Conservation (phyloP, 2,888 invertebrate genomes). For the Mythimna loreyi region DNA sequence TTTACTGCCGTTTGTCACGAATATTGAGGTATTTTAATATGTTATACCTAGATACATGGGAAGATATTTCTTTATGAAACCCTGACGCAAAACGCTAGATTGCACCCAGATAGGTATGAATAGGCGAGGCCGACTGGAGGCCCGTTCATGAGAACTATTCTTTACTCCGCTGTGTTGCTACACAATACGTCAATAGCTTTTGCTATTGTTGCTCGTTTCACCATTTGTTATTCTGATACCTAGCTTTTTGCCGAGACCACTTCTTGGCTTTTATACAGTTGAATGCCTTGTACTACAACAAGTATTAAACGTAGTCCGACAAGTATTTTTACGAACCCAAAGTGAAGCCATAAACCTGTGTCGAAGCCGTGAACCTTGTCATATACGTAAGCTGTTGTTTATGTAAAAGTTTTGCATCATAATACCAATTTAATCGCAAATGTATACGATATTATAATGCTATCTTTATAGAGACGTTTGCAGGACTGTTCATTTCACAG, state of each 20-base stretch:
- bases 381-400: slow-evolving; percentile 59
- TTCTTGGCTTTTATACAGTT: slow-evolving; percentile 63
- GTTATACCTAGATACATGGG: slow-evolving; percentile 42
- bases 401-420: slow-evolving; percentile 43
- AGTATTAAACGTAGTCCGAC: slow-evolving; percentile 59
- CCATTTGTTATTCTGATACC: slow-evolving; percentile 71
- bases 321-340: slow-evolving; percentile 68
- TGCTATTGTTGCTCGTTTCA: slow-evolving; percentile 78
- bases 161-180: slow-evolving; percentile 73
- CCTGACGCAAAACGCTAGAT: slow-evolving; percentile 48
- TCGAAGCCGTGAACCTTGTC: slow-evolving; percentile 69
- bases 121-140: slow-evolving; percentile 69
- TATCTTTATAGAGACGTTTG: slow-evolving; percentile 1
- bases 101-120: slow-evolving; percentile 50
- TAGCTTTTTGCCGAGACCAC: slow-evolving; percentile 63
- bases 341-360: slow-evolving; percentile 73
- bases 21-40: slow-evolving; percentile 23
- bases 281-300: slow-evolving; percentile 63
- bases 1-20: slow-evolving; percentile 40
- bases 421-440: slow-evolving; percentile 27
- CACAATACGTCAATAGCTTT: slow-evolving; percentile 79
- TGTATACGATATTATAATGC: slow-evolving; percentile 4
- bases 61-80: slow-evolving; percentile 51
- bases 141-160: slow-evolving; percentile 81
- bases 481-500: slow-evolving; percentile 48